These are phyloP conservation scores for Pachycephala philippinensis DNA, from an alignment of 2,113 vertebrate genomes.

Conservation along the genomic window DNA sequence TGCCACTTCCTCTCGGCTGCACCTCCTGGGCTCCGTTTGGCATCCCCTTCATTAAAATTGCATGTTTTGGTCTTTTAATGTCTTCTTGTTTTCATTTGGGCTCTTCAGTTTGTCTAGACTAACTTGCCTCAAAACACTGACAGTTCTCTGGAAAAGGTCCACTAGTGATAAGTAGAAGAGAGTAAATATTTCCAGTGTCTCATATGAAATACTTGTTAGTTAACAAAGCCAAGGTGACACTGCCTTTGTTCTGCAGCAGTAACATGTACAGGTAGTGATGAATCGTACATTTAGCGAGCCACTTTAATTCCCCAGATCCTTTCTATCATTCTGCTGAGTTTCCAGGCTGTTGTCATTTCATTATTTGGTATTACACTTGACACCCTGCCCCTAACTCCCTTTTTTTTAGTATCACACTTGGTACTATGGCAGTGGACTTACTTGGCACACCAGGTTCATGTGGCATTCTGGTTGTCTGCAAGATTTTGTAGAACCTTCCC, in stretches of 20 bases:
- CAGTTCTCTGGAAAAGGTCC: background rate
- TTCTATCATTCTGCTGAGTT: background rate
- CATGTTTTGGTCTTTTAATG: background rate
- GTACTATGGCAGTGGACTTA: background rate
- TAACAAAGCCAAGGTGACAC: background rate
- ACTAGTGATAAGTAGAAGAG: background rate
- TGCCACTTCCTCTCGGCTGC: accelerated
- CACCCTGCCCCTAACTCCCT: accelerated
- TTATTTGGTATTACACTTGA: background rate
- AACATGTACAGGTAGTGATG: background rate
- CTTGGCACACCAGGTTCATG: accelerated
- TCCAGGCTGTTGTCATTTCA: background rate
- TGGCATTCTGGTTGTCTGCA: background rate
- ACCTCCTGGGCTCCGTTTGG: accelerated
- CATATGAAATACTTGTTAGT: background rate
- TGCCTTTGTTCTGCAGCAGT: background rate
- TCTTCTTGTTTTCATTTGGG: background rate
- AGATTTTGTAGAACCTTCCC: background rate
- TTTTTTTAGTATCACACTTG: background rate
- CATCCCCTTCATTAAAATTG: background rate
- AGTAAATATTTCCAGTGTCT: background rate
- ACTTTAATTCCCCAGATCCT: background rate
- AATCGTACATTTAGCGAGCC: background rate
- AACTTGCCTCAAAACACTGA: background rate
- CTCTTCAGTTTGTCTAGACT: background rate